These are phyloP conservation scores for Nemoura dubitans DNA, from an alignment of 2,888 invertebrate genomes.

Conservation along the genomic window DNA sequence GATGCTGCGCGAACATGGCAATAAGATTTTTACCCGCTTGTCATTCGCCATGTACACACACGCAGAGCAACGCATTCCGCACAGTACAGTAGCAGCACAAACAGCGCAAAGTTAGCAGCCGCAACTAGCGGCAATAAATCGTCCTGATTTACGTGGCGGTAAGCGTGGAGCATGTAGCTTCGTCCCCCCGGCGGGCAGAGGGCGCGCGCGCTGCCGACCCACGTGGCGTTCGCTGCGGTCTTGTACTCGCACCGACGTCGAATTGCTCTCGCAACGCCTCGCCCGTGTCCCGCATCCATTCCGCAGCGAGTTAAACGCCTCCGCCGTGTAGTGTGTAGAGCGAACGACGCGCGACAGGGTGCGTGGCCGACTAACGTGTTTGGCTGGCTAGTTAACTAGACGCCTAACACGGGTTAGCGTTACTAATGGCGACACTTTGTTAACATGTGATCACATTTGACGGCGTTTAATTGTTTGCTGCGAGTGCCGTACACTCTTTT, in stretches of 20 bases:
- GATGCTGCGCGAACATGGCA: not conserved
- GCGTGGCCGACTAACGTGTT: too few relatives aligned
- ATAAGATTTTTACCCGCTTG: conserved; percentile 7
- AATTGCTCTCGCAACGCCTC: too few relatives aligned
- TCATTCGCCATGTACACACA: not conserved
- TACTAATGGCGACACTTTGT: too few relatives aligned
- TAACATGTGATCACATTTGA: too few relatives aligned
- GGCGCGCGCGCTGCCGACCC: not conserved
- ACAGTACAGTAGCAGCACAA: too few relatives aligned
- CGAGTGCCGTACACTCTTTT: too few relatives aligned
- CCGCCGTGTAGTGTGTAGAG: too few relatives aligned
- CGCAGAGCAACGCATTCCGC: not conserved
- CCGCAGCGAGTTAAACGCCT: not conserved
- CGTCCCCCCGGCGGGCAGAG: not conserved
- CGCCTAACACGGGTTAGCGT: too few relatives aligned
- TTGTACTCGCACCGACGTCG: not conserved
- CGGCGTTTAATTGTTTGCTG: not conserved
- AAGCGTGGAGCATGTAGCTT: conserved; percentile 9
- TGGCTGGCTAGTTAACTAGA: too few relatives aligned
- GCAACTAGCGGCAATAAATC: conserved; percentile 29
- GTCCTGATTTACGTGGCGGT: conserved; percentile 40
- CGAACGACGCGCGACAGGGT: too few relatives aligned
- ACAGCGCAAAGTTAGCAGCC: not conserved
- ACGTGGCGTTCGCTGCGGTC: not conserved
- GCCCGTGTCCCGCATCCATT: not conserved